Percentiles rank a stretch among this genome's conserved stretches.
These are phyloP conservation scores for Melanerpes formicivorus DNA, from an alignment of 2,113 vertebrate species.

Conservation along the genomic window DNA sequence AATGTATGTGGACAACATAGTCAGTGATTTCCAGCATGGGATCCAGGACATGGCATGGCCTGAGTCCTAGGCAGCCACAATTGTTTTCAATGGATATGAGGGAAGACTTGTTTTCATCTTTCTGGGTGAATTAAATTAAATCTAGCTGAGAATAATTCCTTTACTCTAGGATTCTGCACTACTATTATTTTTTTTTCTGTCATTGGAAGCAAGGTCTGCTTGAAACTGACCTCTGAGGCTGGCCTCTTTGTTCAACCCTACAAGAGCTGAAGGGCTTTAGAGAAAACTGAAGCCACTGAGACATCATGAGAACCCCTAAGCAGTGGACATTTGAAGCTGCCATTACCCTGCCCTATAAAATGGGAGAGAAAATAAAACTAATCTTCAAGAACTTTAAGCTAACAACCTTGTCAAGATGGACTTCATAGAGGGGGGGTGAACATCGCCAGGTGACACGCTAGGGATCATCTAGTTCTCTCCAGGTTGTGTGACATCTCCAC, in stretches of 20 bases:
- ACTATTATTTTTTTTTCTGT: neutral
- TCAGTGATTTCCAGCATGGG: neutral
- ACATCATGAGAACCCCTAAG: neutral
- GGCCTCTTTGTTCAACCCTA: neutral
- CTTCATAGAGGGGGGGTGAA: neutral
- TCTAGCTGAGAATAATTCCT: neutral
- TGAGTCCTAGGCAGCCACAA: neutral
- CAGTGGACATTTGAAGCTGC: neutral
- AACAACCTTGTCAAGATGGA: neutral
- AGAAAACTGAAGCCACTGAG: neutral
- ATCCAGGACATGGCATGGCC: neutral
- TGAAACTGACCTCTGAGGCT: neutral
- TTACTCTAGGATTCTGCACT: neutral
- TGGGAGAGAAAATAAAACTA: neutral
- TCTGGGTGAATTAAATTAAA: neutral
- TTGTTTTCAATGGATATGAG: neutral
- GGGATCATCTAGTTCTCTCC: neutral
- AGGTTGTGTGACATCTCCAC: neutral
- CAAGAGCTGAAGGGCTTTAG: neutral
- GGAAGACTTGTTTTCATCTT: neutral
- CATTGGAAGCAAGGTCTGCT: neutral
- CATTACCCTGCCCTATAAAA: neutral
- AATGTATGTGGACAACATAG: fast-evolving
- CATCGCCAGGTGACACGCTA: neutral
- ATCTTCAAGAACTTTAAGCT: neutral